These are phyloP conservation scores for Eospalax fontanierii DNA, from an alignment of 2,797 vertebrate species.

Conservation along the genomic window DNA sequence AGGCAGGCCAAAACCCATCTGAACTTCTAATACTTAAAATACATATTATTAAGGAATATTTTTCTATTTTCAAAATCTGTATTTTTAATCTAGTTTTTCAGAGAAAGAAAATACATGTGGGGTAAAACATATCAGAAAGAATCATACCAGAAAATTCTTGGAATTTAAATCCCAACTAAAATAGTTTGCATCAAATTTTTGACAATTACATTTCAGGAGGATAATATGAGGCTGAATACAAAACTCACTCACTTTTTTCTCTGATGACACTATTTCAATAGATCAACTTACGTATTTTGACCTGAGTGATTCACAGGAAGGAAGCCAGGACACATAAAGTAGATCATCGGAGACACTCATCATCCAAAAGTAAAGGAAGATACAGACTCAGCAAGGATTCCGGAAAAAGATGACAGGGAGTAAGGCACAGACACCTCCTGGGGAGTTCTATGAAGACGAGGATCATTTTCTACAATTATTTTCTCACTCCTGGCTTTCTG, in stretches of 20 bases:
- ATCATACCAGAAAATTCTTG: conserved; percentile 18
- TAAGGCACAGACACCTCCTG: neutral
- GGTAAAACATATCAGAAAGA: neutral
- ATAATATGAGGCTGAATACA: conserved; percentile 32
- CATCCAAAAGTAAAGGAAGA: conserved; percentile 50
- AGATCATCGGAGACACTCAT: neutral
- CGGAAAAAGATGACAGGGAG: neutral
- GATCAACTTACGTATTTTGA: conserved; percentile 7
- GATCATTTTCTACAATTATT: neutral
- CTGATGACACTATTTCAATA: conserved; percentile 42
- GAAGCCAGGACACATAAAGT: conserved; percentile 1
- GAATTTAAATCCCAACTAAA: neutral
- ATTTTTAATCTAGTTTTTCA: conserved; percentile 59
- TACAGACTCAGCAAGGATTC: neutral
- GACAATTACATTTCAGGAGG: conserved; percentile 42
- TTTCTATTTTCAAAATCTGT: conserved; percentile 31
- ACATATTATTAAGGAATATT: conserved; percentile 11
- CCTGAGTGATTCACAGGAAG: conserved; percentile 7
- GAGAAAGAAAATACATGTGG: conserved; percentile 6
- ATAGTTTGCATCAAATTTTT: neutral
- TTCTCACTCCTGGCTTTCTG: neutral
- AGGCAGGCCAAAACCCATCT: conserved; percentile 45
- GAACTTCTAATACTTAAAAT: conserved; percentile 45
- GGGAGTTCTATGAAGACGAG: neutral
- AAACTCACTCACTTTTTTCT: conserved; percentile 19